A percentile compares a stretch with the other conserved stretches of the same genome.
Evolutionary conservation across 2,113 vertebrate genomes (phyloP).

Genomic region (Lepus europaeus): DNA sequence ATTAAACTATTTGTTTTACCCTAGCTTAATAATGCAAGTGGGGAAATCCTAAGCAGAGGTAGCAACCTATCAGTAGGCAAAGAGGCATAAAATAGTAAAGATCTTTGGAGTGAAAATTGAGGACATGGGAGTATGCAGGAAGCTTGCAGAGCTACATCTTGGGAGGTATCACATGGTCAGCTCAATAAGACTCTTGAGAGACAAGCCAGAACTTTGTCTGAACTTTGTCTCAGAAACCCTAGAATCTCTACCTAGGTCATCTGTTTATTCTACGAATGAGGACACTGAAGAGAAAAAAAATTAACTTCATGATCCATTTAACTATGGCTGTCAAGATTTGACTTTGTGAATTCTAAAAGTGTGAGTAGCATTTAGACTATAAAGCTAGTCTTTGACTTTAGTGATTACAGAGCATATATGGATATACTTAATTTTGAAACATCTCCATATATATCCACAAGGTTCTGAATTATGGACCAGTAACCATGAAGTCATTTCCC

Average conservation of each 20-base stretch:
- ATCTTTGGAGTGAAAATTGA: background rate
- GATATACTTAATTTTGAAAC: background rate
- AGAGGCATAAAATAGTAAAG: background rate
- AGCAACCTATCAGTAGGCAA: background rate
- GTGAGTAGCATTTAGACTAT: background rate
- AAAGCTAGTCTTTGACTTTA: background rate
- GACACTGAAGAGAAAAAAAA: background rate
- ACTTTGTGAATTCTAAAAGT: constrained; percentile 3
- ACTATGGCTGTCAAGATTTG: background rate
- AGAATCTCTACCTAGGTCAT: background rate
- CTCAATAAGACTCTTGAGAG: background rate
- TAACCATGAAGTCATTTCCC: background rate
- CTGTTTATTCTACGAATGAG: background rate
- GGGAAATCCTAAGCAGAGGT: background rate
- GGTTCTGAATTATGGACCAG: background rate
- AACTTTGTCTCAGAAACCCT: background rate
- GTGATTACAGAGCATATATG: background rate
- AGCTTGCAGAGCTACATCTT: background rate
- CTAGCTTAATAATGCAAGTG: background rate
- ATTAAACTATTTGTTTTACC: background rate
- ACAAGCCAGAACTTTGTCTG: background rate
- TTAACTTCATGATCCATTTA: background rate
- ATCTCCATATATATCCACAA: background rate
- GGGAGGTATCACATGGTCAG: background rate
- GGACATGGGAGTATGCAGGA: too few relatives aligned